Evolutionary conservation across 1,140 invertebrate species (phyloP).

Genomic region (Conus ventricosus): DNA sequence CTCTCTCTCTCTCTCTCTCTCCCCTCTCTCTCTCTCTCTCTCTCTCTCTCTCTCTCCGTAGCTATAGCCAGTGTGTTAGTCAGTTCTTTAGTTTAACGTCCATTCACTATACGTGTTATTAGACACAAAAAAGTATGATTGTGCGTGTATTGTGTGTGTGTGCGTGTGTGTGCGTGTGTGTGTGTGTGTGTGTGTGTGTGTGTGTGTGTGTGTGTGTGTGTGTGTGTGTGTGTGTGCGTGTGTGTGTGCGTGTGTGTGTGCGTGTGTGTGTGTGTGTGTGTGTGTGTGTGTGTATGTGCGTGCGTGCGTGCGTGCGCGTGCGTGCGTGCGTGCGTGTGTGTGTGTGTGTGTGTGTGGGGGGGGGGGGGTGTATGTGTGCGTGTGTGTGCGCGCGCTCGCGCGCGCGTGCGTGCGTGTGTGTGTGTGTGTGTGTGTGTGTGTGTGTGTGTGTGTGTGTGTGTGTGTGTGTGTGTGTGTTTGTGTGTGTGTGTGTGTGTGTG

Average conservation of each 20-base stretch:
- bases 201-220: too few relatives aligned
- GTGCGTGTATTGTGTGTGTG: slow-evolving; percentile 17
- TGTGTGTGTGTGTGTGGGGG: slow-evolving; percentile 13
- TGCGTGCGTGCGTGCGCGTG: slow-evolving; percentile 7
- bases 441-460: too few relatives aligned
- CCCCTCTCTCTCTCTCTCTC: too few relatives aligned
- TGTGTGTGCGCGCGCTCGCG: neutral
- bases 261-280: too few relatives aligned
- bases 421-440: too few relatives aligned
- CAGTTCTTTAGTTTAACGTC: neutral
- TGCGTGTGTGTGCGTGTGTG: slow-evolving; percentile 8
- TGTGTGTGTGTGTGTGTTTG: neutral
- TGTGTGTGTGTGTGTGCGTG: too few relatives aligned
- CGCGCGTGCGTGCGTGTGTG: too few relatives aligned
- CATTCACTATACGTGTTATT: neutral
- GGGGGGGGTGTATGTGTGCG: slow-evolving; percentile 1
- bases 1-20: too few relatives aligned
- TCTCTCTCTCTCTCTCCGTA: too few relatives aligned
- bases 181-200: slow-evolving; percentile 6
- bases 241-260: neutral
- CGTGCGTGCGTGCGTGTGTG: neutral
- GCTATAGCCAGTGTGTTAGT: neutral
- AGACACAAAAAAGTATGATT: too few relatives aligned
- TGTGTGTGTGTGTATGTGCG: neutral
- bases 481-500: neutral